Evolutionary conservation across 2,797 vertebrate species (phyloP).

Genomic region (Eupleurogrammus muticus): DNA sequence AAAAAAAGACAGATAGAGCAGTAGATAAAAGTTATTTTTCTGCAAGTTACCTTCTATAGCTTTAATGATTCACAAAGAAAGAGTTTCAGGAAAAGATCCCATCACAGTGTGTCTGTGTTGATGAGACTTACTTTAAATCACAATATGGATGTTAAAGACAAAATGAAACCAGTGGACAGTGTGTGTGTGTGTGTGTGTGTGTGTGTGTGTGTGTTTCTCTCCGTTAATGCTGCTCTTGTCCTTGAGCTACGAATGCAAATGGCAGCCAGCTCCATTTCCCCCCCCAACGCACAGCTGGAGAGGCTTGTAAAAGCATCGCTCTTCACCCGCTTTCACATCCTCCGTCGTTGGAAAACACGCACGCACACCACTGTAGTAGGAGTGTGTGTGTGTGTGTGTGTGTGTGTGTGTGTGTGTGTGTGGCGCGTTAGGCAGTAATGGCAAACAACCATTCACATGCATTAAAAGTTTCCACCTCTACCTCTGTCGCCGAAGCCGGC

Average conservation of each 20-base stretch:
- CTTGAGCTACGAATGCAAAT: constrained; percentile 69
- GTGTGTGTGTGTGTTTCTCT: too few species aligned
- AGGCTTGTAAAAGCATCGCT: constrained; percentile 67
- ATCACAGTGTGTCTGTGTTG: not conserved
- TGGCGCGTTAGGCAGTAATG: constrained; percentile 24
- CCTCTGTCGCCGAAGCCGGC: constrained; percentile 23
- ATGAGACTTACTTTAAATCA: not conserved
- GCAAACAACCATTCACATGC: constrained; percentile 34
- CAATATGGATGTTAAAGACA: rapidly evolving
- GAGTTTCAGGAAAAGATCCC: not conserved
- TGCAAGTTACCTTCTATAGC: too few species aligned
- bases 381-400: constrained; percentile 28
- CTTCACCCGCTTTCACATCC: constrained; percentile 49
- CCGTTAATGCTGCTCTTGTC: constrained; percentile 64
- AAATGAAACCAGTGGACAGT: not conserved
- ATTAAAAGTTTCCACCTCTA: constrained; percentile 60
- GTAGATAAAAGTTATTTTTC: too few species aligned
- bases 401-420: too few species aligned
- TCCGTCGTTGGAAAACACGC: constrained; percentile 23
- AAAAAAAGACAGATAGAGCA: too few species aligned
- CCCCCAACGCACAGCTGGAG: constrained; percentile 59
- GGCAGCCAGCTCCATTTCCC: constrained; percentile 65
- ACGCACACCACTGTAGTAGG: constrained; percentile 10
- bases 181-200: constrained; percentile 1
- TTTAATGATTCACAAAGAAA: not conserved